phyloP scores from a whole-genome alignment of 2,888 invertebrate species.

The Drosophila paracracens region DNA sequence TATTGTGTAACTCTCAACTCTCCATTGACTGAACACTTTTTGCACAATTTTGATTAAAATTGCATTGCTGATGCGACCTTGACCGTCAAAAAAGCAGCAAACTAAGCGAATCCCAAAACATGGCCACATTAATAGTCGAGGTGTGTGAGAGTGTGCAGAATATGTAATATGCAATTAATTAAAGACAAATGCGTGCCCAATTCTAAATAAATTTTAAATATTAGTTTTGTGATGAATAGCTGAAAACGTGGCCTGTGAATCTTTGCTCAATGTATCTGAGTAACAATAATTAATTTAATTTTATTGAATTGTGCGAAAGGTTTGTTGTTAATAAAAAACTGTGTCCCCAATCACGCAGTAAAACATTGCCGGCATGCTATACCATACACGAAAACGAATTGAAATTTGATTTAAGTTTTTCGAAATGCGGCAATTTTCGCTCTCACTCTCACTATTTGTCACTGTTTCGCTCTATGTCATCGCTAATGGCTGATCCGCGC shows the following conservation, averaged over 20 bases:
- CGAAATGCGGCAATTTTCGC: constrained; percentile 8
- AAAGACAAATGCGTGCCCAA: constrained; percentile 30
- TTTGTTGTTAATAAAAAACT: constrained; percentile 12
- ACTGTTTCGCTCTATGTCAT: not conserved
- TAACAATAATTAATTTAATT: constrained; percentile 24
- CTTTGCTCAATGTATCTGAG: constrained; percentile 10
- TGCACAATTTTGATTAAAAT: constrained; percentile 2
- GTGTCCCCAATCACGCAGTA: not conserved
- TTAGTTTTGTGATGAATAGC: constrained; percentile 1
- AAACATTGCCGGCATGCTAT: not conserved
- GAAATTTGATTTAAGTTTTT: constrained; percentile 15
- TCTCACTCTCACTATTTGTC: constrained; percentile 18
- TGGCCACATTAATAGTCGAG: constrained; percentile 2
- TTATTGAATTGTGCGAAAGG: constrained; percentile 27
- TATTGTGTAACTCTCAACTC: not conserved
- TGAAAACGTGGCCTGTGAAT: not conserved
- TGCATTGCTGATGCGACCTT: constrained; percentile 35
- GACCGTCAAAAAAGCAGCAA: constrained; percentile 27
- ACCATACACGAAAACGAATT: constrained; percentile 9
- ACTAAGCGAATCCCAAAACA: not conserved
- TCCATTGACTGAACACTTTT: constrained; percentile 1
- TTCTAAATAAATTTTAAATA: constrained; percentile 38
- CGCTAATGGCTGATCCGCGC: constrained; percentile 38
- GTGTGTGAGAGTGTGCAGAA: constrained; percentile 3
- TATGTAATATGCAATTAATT: constrained; percentile 33